These are phyloP conservation scores for Botia almorhae DNA, from an alignment of 2,797 vertebrate genomes.

Conservation along the genomic window DNA sequence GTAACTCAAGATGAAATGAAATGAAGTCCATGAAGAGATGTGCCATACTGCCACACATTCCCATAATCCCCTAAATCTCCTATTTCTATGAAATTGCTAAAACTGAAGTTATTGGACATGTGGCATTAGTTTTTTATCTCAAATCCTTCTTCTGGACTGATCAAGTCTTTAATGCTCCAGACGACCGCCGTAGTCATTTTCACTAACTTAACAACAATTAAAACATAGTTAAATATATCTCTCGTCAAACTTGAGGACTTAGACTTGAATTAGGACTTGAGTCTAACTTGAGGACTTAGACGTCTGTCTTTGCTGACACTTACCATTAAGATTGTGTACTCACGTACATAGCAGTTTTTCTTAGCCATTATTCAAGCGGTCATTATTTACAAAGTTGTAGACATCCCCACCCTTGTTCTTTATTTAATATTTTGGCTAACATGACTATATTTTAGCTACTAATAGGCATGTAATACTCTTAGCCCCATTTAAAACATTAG, in stretches of 20 bases:
- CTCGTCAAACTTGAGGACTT: no score
- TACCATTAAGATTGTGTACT: background rate
- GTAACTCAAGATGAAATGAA: background rate
- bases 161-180: background rate
- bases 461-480: no score
- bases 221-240: no score
- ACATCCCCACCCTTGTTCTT: no score
- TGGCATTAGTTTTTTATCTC: background rate
- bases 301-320: background rate
- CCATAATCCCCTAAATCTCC: background rate
- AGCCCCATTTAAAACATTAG: no score
- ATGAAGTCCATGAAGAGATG: background rate
- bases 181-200: background rate
- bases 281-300: background rate
- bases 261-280: no score
- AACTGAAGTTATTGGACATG: constrained; percentile 20
- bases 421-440: no score
- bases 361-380: no score
- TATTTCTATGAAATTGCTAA: constrained; percentile 9
- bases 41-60: background rate
- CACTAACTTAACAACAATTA: no score
- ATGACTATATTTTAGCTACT: no score
- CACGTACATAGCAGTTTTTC: no score
- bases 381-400: no score
- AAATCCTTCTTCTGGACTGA: background rate